phyloP scores from a whole-genome alignment of 2,113 vertebrate species.

The Chionodraco myersi region DNA sequence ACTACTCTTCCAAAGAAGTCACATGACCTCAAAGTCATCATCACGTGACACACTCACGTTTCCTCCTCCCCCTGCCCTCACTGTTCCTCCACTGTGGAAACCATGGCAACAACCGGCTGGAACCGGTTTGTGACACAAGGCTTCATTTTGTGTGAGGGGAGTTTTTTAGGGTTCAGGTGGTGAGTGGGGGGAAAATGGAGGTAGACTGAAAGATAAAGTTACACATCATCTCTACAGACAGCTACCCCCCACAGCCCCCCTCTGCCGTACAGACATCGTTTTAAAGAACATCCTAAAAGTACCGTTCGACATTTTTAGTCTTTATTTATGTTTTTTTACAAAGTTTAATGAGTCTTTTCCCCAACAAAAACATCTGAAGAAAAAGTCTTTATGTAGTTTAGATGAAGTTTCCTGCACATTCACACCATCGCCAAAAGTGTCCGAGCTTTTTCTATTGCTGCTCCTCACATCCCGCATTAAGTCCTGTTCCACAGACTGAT shows the following conservation, averaged over 20 bases:
- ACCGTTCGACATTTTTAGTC: conserved; percentile 15
- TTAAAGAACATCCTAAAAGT: conserved; percentile 22
- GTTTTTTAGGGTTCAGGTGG: conserved; percentile 87
- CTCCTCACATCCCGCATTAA: too few species aligned
- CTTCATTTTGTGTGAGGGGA: conserved; percentile 90
- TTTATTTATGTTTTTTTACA: conserved; percentile 13
- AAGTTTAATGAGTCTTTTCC: neutral
- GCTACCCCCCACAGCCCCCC: neutral
- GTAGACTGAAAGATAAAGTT: conserved; percentile 59
- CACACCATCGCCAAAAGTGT: neutral
- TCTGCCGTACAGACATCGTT: neutral
- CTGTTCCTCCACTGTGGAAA: conserved; percentile 85
- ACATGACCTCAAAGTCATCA: conserved; percentile 85
- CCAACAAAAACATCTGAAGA: neutral
- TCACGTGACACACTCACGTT: conserved; percentile 84
- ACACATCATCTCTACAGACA: conserved; percentile 32
- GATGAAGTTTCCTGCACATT: neutral
- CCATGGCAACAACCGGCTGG: conserved; percentile 91
- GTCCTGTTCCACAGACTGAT: too few species aligned
- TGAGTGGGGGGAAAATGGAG: conserved; percentile 86
- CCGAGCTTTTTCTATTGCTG: too few species aligned
- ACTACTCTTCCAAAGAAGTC: conserved; percentile 86
- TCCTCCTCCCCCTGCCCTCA: conserved; percentile 66
- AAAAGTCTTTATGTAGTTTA: neutral
- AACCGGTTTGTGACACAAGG: conserved; percentile 88